A percentile compares a stretch with the other conserved stretches of the same genome.
phyloP scores from a whole-genome alignment of 2,797 vertebrate species.

The Myotis vivesi region DNA sequence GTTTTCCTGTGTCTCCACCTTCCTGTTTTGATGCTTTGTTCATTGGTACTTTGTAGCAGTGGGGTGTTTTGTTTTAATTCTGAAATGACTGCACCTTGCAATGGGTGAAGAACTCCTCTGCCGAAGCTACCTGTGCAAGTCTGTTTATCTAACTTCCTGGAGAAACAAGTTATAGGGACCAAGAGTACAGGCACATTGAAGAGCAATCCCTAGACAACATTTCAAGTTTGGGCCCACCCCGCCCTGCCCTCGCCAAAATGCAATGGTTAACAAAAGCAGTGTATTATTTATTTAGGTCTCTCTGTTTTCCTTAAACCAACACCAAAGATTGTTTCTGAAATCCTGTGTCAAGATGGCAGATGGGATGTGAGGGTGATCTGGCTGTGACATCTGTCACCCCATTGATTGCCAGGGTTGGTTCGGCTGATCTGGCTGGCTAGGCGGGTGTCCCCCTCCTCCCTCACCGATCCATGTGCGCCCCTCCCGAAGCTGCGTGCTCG shows the following conservation, averaged over 20 bases:
- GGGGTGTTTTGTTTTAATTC: not conserved
- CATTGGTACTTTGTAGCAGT: not conserved
- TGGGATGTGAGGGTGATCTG: too few relatives aligned
- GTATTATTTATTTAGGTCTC: not conserved
- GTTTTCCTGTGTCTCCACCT: not conserved
- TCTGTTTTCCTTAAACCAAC: not conserved
- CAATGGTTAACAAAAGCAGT: not conserved
- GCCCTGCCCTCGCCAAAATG: accelerated
- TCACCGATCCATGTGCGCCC: too few relatives aligned
- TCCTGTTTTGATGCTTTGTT: not conserved
- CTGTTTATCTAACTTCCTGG: not conserved
- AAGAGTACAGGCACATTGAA: not conserved
- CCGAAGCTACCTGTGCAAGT: not conserved
- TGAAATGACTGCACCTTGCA: not conserved
- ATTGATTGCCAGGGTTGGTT: too few relatives aligned
- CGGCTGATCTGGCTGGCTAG: too few relatives aligned
- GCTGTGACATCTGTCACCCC: too few relatives aligned
- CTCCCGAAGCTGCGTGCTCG: too few relatives aligned
- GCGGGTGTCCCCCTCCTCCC: too few relatives aligned
- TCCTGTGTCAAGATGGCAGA: not conserved
- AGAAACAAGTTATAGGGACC: not conserved
- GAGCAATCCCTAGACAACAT: not conserved
- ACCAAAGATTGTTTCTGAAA: not conserved
- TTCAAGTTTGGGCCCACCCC: not conserved
- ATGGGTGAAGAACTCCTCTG: not conserved